Evolutionary conservation across 2,888 invertebrate species (phyloP).

Genomic region (Griposia aprilina): DNA sequence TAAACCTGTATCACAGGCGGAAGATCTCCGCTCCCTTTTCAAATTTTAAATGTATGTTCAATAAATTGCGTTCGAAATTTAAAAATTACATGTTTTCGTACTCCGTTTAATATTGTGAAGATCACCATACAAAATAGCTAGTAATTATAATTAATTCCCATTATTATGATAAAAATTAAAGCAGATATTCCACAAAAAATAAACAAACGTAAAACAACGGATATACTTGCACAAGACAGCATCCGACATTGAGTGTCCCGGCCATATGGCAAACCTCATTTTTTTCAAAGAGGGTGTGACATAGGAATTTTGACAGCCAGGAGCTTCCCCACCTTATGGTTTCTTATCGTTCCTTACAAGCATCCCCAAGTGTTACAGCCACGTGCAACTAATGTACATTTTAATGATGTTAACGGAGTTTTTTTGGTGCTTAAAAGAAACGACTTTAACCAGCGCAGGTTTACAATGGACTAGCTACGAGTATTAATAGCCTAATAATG

Average conservation of each 20-base stretch:
- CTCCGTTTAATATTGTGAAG: neutral
- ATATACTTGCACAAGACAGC: constrained; percentile 41
- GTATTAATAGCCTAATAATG: constrained; percentile 2
- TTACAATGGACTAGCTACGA: neutral
- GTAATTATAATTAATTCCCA: neutral
- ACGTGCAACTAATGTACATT: constrained; percentile 47
- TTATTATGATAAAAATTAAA: neutral
- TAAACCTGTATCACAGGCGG: no score
- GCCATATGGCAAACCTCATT: constrained; percentile 56
- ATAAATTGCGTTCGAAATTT: neutral
- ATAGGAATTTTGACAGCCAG: constrained; percentile 43
- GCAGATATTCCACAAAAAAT: neutral
- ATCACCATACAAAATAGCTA: neutral
- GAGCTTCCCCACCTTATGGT: constrained; percentile 37
- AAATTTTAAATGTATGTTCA: neutral
- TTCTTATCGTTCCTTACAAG: constrained; percentile 38
- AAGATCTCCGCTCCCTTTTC: neutral
- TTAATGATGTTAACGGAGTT: constrained; percentile 11
- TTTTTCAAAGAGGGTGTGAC: constrained; percentile 45
- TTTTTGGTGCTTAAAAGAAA: constrained; percentile 24
- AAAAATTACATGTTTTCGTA: neutral
- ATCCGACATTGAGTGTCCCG: constrained; percentile 39
- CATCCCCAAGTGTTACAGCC: constrained; percentile 42
- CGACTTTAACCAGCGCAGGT: neutral
- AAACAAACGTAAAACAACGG: constrained; percentile 33